Evolutionary conservation across 1,140 invertebrate species (phyloP), one percentile per base, ranked within the genome.

Genomic region (Latrodectus geometricus): DNA sequence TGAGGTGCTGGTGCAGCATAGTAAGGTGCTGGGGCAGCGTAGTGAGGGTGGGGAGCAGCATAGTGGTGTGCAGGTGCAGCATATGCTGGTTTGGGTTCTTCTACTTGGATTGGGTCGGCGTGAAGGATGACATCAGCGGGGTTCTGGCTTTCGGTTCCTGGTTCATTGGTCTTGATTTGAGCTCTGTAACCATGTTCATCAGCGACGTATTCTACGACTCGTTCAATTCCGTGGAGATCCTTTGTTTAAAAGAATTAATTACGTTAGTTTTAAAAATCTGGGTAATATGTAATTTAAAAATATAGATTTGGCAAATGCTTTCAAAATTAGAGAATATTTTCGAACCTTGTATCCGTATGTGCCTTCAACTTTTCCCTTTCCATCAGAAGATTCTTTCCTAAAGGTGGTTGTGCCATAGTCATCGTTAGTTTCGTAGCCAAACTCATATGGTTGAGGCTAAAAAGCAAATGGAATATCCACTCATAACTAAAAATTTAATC

Each of bases 401-500:
- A 76, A 79, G 61, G 88, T 88, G 48, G 66, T 80, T 48, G 84
- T 87, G 20, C 88, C 88, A 54, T 88, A 85, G 65, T 88, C 88
- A 65, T 88, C 88, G 17, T 82, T 79, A 21, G 88, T 88, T 9
- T 88, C 87, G 21, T 88, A 88, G 4, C 88, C 88, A 48, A 88
- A 88, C 14, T 88, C 81, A 61, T 88, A 88, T 5, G 88, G 88
- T 2, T 79, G 56, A 17, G 88, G 88, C 82, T 84, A 20, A 12
- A 74, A 15, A 9, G 12, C 8, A 49, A 48, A 78, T 82, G 82
- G 35, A 35, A 35, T 35, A 35, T 5, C 1, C 35, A 35, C 35
- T 35, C 5, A 35, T 61, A 17, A 14, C 17, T 4, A 17, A 4
- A 11, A 17, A 14, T 4, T 14, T 61, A 61, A 61, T 14, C 8